Percentiles rank a stretch among this genome's conserved stretches.
These are phyloP conservation scores for Drosophila nasuta DNA, from an alignment of 1,140 invertebrate genomes.

Conservation along the genomic window DNA sequence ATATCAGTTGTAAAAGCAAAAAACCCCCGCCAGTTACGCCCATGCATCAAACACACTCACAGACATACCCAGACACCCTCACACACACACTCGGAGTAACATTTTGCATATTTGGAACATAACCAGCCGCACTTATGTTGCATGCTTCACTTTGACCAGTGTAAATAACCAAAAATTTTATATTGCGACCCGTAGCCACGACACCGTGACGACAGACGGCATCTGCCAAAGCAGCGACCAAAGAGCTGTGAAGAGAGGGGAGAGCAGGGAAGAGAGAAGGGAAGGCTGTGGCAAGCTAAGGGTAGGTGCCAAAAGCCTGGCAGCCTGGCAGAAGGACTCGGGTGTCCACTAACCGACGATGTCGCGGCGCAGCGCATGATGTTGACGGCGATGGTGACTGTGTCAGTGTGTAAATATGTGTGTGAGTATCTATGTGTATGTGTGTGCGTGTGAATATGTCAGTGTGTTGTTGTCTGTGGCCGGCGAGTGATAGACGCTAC, in stretches of 20 bases:
- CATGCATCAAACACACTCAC: not conserved
- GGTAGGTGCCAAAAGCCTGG: not conserved
- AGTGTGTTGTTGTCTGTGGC: slow-evolving; percentile 72
- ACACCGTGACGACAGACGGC: slow-evolving; percentile 71
- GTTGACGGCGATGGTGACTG: slow-evolving; percentile 49
- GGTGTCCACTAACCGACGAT: slow-evolving; percentile 24
- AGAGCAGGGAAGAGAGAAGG: slow-evolving; percentile 4
- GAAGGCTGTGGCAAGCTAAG: not conserved
- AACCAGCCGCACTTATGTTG: slow-evolving; percentile 58
- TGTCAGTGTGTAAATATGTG: slow-evolving; percentile 55
- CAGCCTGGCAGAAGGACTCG: not conserved
- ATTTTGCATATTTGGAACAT: slow-evolving; percentile 38
- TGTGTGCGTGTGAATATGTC: slow-evolving; percentile 39
- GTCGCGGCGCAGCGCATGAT: slow-evolving; percentile 37
- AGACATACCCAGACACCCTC: not conserved
- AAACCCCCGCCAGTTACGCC: slow-evolving; percentile 1
- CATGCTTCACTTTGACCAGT: slow-evolving; percentile 52
- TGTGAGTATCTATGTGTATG: slow-evolving; percentile 63
- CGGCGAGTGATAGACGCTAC: slow-evolving; percentile 77
- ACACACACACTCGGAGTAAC: not conserved
- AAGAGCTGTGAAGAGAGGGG: not conserved
- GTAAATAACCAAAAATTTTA: slow-evolving; percentile 77
- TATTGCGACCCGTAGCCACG: slow-evolving; percentile 69
- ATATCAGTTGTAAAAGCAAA: not conserved
- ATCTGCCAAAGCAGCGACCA: slow-evolving; percentile 55